phyloP scores from a whole-genome alignment of 2,113 vertebrate genomes.

The Emydura subglobosa region DNA sequence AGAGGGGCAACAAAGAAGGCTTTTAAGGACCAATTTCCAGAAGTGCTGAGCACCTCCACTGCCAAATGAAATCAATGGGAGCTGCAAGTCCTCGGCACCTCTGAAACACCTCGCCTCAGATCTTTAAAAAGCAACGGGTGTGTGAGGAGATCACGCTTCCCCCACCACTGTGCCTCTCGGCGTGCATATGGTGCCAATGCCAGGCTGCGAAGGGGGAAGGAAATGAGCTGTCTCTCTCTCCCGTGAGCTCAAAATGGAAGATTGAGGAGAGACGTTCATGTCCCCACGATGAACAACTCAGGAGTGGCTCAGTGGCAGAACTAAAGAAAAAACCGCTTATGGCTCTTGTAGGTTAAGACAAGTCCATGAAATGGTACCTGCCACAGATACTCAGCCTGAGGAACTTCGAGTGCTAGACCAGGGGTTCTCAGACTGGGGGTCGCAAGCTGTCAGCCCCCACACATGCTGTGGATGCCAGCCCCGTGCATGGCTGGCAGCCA shows the following conservation, averaged over 20 bases:
- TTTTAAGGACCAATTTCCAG: background rate
- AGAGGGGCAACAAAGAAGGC: background rate
- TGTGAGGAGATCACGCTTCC: background rate
- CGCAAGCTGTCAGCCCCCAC: too few species aligned
- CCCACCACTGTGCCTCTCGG: background rate
- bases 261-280: background rate
- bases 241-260: background rate
- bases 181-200: background rate
- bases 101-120: background rate
- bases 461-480: too few species aligned
- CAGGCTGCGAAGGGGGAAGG: background rate
- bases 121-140: background rate
- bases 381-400: background rate
- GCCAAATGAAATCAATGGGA: background rate
- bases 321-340: background rate
- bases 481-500: too few species aligned
- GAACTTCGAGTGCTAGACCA: background rate
- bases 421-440: too few species aligned
- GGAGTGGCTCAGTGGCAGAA: background rate
- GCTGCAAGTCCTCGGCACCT: background rate
- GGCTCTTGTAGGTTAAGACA: background rate
- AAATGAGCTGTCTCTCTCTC: background rate
- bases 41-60: background rate
- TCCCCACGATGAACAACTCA: background rate
- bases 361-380: background rate